phyloP scores from a whole-genome alignment of 2,113 vertebrate genomes.

The pig (Sus scrofa) region T2T-Sscrofa CM000817.6:140211501-140212000 shows the following conservation, averaged over 20 bases:
- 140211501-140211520: conserved; percentile 97
- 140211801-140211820: neutral
- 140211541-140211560: conserved; percentile 95
- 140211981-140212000: too few relatives aligned
- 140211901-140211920: neutral
- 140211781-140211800: conserved; percentile 48
- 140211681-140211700: conserved; percentile 59
- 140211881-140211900: neutral
- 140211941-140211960: neutral
- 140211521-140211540: conserved; percentile 98
- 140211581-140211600: conserved; percentile 46
- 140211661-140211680: conserved; percentile 60
- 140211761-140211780: conserved; percentile 56
- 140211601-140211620: neutral
- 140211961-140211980: too few relatives aligned
- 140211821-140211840: neutral
- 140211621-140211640: conserved; percentile 51
- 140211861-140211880: neutral
- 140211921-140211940: conserved; percentile 46
- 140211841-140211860: neutral
- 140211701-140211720: conserved; percentile 61
- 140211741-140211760: conserved; percentile 25
- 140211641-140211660: conserved; percentile 78
- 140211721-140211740: conserved; percentile 62
- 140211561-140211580: conserved; percentile 91